Evolutionary conservation across 2,797 vertebrate genomes (phyloP), one percentile per base, ranked within the genome.

Genomic region (Schizopygopsis pylzovi): DNA sequence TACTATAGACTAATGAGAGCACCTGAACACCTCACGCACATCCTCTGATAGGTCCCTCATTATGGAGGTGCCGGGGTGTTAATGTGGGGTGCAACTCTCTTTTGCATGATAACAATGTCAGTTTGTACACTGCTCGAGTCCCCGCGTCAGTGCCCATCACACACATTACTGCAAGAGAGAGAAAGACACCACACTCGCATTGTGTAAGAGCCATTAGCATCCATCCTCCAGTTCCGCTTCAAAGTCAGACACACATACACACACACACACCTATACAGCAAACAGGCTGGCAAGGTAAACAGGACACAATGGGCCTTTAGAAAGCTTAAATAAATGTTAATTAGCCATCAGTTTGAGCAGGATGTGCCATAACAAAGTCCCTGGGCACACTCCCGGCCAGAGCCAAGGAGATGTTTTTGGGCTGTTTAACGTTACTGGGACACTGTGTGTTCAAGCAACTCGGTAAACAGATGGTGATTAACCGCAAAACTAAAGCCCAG

Each of bases 311-410:
- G 82, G 83, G 83, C 82, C 82, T 85, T 88, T 86, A 79, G 86
- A 82, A 89, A 89, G 85, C 88, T 89, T 87, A 90, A 91, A 87
- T 90, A 90, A 91, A 92, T 91, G 88, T 88, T 92, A 92, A 90
- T 91, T 90, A 90, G 87, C 87, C 88, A 86, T 91, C 90, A 90
- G 68, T 89, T 78, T 79, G 49, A 71, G 83, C 75, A 85, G 76
- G 63, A 71, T 85, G 77, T 72, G 84, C 67, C 54, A 49, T 85
- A 65, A 79, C 37, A 79, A 79, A 84, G 52, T 85, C 83, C 83
- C 83, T 33, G 8, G 83, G 65, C 83, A 13, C 83, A 33, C 65
- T 59, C 83, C 79, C 76, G 39, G 41, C 76, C 83, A 71, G 76
- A 85, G 76, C 76, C 76, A 79, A 79, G 63, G 18, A 59, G 83